A percentile compares a stretch with the other conserved stretches of the same genome.
phyloP scores from a whole-genome alignment of 2,113 vertebrate genomes.

The Macrotus californicus region DNA sequence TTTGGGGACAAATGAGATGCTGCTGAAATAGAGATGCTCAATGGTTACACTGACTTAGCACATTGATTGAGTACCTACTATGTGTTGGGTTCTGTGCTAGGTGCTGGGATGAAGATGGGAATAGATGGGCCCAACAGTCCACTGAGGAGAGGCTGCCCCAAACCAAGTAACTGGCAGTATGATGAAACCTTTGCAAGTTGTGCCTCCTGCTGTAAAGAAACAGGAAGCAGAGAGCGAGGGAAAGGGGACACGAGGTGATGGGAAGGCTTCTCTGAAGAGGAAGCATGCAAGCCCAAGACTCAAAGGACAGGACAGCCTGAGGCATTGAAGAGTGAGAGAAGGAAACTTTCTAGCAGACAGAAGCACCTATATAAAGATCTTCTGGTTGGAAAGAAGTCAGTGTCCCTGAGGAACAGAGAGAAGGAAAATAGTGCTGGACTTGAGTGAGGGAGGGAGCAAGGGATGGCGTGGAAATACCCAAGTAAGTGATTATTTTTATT shows the following conservation, averaged over 20 bases:
- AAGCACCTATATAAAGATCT: background rate
- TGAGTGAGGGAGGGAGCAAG: background rate
- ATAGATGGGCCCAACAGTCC: accelerated
- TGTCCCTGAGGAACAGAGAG: background rate
- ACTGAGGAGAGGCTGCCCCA: background rate
- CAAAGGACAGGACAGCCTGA: background rate
- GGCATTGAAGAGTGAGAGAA: background rate
- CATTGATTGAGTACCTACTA: background rate
- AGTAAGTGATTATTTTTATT: background rate
- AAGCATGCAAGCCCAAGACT: background rate
- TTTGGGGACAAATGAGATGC: background rate
- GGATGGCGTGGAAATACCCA: background rate
- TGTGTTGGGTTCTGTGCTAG: background rate
- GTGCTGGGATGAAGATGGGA: background rate
- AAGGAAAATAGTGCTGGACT: background rate
- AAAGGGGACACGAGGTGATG: accelerated
- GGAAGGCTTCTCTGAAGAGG: background rate
- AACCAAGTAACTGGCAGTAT: background rate
- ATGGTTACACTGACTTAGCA: accelerated
- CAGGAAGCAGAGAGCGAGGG: background rate
- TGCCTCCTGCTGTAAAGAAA: background rate
- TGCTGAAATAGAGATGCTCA: background rate
- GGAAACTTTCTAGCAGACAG: too few species aligned
- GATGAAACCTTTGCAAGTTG: background rate
- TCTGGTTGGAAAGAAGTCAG: background rate